These are phyloP conservation scores for Megamerina dolium DNA, from an alignment of 2,888 invertebrate species.

Conservation along the genomic window DNA sequence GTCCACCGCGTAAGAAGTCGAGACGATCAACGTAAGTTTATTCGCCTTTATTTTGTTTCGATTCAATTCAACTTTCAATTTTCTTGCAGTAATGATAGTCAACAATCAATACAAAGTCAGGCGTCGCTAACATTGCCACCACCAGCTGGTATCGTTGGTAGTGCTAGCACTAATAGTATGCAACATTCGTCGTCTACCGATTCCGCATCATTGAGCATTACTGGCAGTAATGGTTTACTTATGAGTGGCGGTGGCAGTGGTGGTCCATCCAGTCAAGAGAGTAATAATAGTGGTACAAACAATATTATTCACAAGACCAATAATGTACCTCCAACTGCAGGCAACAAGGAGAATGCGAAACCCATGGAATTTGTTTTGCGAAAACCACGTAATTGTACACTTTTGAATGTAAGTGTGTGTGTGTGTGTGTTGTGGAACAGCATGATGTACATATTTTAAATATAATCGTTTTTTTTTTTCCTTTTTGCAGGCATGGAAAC, in stretches of 20 bases:
- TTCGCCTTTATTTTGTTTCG: background rate
- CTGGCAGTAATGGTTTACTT: background rate
- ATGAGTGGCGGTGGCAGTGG: too few relatives aligned
- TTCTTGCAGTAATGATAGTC: constrained; percentile 42
- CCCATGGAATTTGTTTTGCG: constrained; percentile 45
- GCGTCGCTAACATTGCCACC: constrained; percentile 38
- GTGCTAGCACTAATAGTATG: constrained; percentile 16
- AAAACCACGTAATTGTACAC: constrained; percentile 42
- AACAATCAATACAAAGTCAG: constrained; percentile 43
- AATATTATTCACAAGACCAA: constrained; percentile 30
- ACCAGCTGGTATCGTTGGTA: constrained; percentile 20
- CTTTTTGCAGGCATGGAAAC: constrained; percentile 57
- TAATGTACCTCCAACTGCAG: constrained; percentile 13
- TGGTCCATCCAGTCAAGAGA: background rate
- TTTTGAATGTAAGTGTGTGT: constrained; percentile 44
- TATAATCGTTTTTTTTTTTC: background rate
- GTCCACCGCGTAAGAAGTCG: constrained; percentile 81
- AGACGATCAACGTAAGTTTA: constrained; percentile 75
- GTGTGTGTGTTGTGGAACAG: too few relatives aligned
- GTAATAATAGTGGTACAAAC: constrained; percentile 8
- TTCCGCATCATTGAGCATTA: constrained; percentile 5
- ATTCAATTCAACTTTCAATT: constrained; percentile 4
- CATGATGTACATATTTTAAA: background rate
- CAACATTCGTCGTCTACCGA: background rate
- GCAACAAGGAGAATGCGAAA: constrained; percentile 45